Conservation (phyloP, 2,797 vertebrate genomes). For the Naso thynnoides region DNA sequence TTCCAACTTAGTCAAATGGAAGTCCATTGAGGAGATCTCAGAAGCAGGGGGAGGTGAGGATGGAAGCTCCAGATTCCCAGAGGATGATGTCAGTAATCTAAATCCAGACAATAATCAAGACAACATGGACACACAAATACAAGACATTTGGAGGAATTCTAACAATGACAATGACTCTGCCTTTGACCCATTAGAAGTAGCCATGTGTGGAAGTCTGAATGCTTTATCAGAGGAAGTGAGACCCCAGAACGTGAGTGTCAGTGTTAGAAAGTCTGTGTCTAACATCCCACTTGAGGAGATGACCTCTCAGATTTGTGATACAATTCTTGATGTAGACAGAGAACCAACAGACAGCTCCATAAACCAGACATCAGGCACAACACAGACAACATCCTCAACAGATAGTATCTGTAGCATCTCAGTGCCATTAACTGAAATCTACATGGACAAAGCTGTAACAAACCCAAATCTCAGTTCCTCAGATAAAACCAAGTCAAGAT, state of each 20-base stretch:
- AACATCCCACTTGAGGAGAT: slow-evolving; percentile 82
- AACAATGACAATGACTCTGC: slow-evolving; percentile 64
- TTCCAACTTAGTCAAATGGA: slow-evolving; percentile 82
- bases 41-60: slow-evolving; percentile 85
- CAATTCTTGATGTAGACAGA: slow-evolving; percentile 29
- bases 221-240: slow-evolving; percentile 83
- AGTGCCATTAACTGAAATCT: slow-evolving; percentile 34
- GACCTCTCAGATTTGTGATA: slow-evolving; percentile 44
- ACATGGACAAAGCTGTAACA: slow-evolving; percentile 33
- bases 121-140: slow-evolving; percentile 60
- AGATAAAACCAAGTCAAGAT: slow-evolving; percentile 45
- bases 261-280: slow-evolving; percentile 75
- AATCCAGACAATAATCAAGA: slow-evolving; percentile 71
- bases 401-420: slow-evolving; percentile 35
- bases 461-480: slow-evolving; percentile 43
- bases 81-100: slow-evolving; percentile 84
- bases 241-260: slow-evolving; percentile 60
- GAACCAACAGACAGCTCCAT: slow-evolving; percentile 35
- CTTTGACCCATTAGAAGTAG: slow-evolving; percentile 64
- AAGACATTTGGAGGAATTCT: slow-evolving; percentile 72
- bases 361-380: slow-evolving; percentile 48
- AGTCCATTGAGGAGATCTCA: slow-evolving; percentile 85
- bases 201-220: slow-evolving; percentile 80
- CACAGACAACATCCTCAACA: slow-evolving; percentile 19
- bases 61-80: slow-evolving; percentile 74